A percentile compares a stretch with the other conserved stretches of the same genome.
Conservation (phyloP, 2,888 invertebrate species). For the Rhamnusium bicolor region DNA sequence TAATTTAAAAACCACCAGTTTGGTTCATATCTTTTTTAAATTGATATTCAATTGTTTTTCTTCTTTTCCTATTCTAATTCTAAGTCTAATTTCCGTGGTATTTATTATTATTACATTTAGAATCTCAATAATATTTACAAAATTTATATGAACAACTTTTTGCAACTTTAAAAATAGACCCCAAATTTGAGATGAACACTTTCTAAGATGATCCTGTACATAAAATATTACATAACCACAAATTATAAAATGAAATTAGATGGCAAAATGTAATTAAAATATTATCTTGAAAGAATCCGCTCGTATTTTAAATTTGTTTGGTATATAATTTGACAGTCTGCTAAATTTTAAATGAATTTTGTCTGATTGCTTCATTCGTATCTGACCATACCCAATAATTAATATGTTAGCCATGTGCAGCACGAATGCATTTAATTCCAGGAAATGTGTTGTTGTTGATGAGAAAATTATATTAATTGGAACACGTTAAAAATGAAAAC, state of each 20-base stretch:
- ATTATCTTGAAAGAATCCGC: not conserved
- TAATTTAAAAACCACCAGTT: too few species aligned
- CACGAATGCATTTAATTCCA: slow-evolving; percentile 6
- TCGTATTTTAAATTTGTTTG: not conserved
- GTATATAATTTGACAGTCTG: not conserved
- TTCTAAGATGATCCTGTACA: too few species aligned
- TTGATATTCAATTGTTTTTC: too few species aligned
- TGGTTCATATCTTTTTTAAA: too few species aligned
- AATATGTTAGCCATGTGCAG: slow-evolving; percentile 3
- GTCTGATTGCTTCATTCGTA: not conserved
- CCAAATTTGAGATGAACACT: too few species aligned
- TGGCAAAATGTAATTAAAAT: not conserved
- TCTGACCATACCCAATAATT: slow-evolving; percentile 29
- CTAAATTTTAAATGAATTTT: not conserved
- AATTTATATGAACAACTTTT: too few species aligned
- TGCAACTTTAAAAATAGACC: too few species aligned
- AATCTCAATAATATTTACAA: too few species aligned
- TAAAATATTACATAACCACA: too few species aligned
- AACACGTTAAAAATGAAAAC: slow-evolving; percentile 7
- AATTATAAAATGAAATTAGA: not conserved
- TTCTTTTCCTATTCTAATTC: too few species aligned
- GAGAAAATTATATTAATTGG: slow-evolving; percentile 16
- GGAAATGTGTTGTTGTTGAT: slow-evolving; percentile 17
- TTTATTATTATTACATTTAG: too few species aligned
- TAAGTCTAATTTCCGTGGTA: too few species aligned